A percentile compares a stretch with the other conserved stretches of the same genome.
phyloP scores from a whole-genome alignment of 1,140 invertebrate genomes.

The Capitella teleta region DNA sequence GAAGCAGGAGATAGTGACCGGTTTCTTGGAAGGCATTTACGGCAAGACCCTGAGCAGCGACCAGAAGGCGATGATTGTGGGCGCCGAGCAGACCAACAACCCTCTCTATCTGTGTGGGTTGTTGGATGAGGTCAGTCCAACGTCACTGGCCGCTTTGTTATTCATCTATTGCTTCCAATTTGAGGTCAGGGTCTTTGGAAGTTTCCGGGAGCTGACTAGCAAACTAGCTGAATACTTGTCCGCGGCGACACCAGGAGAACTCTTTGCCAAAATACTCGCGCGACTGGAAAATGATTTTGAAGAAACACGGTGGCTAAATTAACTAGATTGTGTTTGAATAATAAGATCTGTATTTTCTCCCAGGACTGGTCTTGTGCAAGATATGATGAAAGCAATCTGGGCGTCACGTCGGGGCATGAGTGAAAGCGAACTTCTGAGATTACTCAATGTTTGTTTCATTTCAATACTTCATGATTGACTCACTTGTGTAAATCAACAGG shows the following conservation, averaged over 20 bases:
- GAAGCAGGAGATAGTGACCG: constrained; percentile 20
- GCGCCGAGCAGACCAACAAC: constrained; percentile 20
- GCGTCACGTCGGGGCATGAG: constrained; percentile 22
- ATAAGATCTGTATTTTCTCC: not conserved
- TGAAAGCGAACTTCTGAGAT: constrained; percentile 17
- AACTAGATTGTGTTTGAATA: not conserved
- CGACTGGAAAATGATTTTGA: constrained; percentile 22
- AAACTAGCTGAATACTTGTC: constrained; percentile 21
- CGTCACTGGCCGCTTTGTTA: not conserved
- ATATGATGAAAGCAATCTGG: constrained; percentile 16
- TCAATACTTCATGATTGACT: too few relatives aligned
- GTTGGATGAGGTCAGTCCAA: constrained; percentile 20
- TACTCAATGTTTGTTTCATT: constrained; percentile 21
- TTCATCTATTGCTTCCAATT: not conserved
- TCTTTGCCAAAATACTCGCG: constrained; percentile 23
- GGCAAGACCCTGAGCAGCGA: constrained; percentile 19
- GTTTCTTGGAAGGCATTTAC: constrained; percentile 22
- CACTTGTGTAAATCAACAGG: constrained; percentile 12
- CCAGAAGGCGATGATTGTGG: constrained; percentile 22
- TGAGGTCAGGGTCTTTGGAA: constrained; percentile 19
- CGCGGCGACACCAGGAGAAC: constrained; percentile 16
- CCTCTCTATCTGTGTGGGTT: constrained; percentile 21
- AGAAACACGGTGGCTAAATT: constrained; percentile 4
- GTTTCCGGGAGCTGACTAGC: constrained; percentile 18
- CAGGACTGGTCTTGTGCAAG: not conserved